phyloP scores from a whole-genome alignment of 2,797 vertebrate species.

The Cyprinella venusta region DNA sequence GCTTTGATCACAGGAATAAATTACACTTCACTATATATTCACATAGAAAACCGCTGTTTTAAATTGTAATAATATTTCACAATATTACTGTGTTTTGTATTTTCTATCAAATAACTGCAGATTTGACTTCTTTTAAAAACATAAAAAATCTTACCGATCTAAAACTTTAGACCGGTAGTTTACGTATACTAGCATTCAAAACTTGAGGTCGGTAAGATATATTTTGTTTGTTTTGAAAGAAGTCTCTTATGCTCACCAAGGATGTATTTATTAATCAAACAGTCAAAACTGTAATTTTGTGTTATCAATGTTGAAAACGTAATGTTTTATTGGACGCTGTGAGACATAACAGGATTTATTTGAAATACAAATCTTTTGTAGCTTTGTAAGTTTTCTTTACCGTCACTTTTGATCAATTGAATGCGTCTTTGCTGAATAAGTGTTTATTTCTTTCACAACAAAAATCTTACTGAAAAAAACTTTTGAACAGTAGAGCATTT shows the following conservation, averaged over 20 bases:
- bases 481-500: not conserved
- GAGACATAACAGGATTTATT: not conserved
- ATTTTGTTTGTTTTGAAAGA: not conserved
- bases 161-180: no score
- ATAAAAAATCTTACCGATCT: no score
- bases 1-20: no score
- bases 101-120: no score
- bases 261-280: not conserved
- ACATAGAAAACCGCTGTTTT: no score
- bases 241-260: not conserved
- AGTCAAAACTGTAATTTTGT: not conserved
- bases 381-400: not conserved
- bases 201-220: not conserved
- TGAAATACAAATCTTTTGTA: not conserved
- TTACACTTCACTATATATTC: no score
- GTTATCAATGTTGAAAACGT: no score
- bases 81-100: no score
- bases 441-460: not conserved
- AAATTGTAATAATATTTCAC: no score
- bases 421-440: not conserved
- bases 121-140: no score
- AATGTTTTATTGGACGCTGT: no score
- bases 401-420: not conserved
- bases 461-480: constrained; percentile 4
- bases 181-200: not conserved